Evolutionary conservation across 1,140 invertebrate genomes (phyloP), one percentile per base, ranked within the genome.

Genomic region (Cyclargus thomasi): DNA sequence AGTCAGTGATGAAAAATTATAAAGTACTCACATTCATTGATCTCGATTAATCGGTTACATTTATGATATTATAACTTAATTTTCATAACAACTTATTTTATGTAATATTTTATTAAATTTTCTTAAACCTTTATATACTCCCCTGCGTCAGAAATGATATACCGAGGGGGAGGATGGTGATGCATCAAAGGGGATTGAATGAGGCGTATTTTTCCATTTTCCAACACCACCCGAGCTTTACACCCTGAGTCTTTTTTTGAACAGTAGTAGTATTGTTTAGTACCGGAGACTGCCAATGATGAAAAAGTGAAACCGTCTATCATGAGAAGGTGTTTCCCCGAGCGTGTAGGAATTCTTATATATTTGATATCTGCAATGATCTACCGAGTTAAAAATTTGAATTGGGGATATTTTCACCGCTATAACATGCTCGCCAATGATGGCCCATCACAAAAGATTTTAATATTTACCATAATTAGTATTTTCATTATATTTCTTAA

Each of bases 301-400:
- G 79, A 80, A 62, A 74, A 82, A 7, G 78, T 80, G 62, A 78
- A 80, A 8, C 74, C 74, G 14, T 79, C 66, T n/a, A 81, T 66
- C 70, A 80, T 75, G 18, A 82, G 39, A 7, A 82, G 67, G 23
- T 69, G 69, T 18, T 67, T 78, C 23, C 77, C 77, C 29, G 71
- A 66, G 20, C 67, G 70, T 6, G 76, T 75, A 35, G 75, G 73
- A 62, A 79, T 72, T 64, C 73, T 65, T 47, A 75, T 63, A 63
- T 74, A 74, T 35, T 57, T 63, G 11, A 59, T 65, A n/a, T 59
- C 63, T 68, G 39, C 22, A 55, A 62, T 23, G 23, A 23, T 23
- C 6, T 6, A 23, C 23, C 23, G 6, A 23, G 6, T 23, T 23
- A 23, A 23, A 23, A n/a, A n/a, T n/a, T n/a, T n/a, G 23, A 2